A percentile compares a stretch with the other conserved stretches of the same genome.
Conservation (phyloP, 2,113 vertebrate species). For the Pandion haliaetus region DNA sequence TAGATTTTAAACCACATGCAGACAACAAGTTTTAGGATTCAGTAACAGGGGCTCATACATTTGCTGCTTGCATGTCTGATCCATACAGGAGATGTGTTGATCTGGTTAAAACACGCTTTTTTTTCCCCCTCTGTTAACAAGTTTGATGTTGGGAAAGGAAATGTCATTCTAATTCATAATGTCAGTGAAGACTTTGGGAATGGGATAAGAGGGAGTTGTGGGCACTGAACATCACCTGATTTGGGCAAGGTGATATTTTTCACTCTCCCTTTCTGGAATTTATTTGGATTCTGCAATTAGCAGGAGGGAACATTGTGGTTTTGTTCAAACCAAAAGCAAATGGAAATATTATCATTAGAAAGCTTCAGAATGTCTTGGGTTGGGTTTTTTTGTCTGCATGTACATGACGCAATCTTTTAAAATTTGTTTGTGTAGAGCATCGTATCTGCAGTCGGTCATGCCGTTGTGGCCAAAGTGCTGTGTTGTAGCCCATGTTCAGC, state of each 20-base stretch:
- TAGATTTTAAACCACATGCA: neutral
- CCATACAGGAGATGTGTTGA: neutral
- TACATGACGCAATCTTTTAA: neutral
- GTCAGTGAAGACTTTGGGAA: neutral
- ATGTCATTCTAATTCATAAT: neutral
- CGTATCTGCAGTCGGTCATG: rapidly evolving
- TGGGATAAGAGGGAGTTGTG: neutral
- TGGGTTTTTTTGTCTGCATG: neutral
- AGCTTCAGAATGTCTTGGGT: neutral
- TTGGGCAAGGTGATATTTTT: neutral
- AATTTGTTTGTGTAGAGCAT: neutral
- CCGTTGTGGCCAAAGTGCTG: rapidly evolving
- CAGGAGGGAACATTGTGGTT: neutral
- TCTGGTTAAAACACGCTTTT: rapidly evolving
- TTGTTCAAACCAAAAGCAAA: neutral
- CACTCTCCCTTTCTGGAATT: neutral
- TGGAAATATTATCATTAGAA: neutral
- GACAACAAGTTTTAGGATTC: neutral
- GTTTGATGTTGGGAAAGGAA: neutral
- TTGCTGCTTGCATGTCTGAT: neutral
- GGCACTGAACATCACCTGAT: neutral
- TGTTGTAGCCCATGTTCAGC: rapidly evolving
- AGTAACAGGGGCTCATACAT: rapidly evolving
- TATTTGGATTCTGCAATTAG: neutral
- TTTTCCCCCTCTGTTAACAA: neutral